Base-by-base conservation (phyloP, 2,888 invertebrate species). In the Pristionchus maxplancki region DNA sequence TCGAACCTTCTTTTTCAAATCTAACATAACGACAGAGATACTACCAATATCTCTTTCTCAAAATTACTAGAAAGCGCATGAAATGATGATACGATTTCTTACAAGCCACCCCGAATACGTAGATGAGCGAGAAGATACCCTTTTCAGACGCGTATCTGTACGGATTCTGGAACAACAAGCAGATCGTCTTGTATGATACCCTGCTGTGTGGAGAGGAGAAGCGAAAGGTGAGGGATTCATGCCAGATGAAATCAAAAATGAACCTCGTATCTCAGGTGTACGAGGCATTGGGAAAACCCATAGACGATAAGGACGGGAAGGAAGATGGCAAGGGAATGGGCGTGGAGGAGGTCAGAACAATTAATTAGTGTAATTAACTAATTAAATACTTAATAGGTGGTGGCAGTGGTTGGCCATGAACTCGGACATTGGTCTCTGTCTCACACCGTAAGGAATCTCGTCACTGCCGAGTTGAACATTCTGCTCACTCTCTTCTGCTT, bases 101-200 rank as follows among this genome's bases (percentile, higher is more conserved):
- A 13, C 13, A 48, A 48, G 48, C 8, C 48, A 48, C 6, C 48
- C 6, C 50, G 50, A 17, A 58, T 20, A 20, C 58, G 58, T 58
- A 24, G 58, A 58, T 1, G n/a, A n/a, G n/a, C n/a, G n/a, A n/a
- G n/a, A 50, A 50, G 20, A 50, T 50, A 20, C 0, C 99, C n/a
- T n/a, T 99, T 94, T 98, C 98, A 95, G 99, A 99, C 96, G 99
- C 99, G 0, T 99, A 99, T 95, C 97, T 99, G 95, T 98, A 98
- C 95, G 99, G 99, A 0, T 96, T 99, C 92, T 97, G 97, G 96
- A 98, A 98, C 93, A 97, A 97, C 89, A 99, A 99, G 95, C 96
- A 99, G 87, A 99, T 99, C 95, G 99, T 99, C 1, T 96, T 99
- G 20, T 99, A 97, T 95, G 99, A 99, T 95, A 99, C 99, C 0